A percentile compares a stretch with the other conserved stretches of the same genome.
phyloP scores from a whole-genome alignment of 1,140 invertebrate genomes.

The Sycophaga agraensis region DNA sequence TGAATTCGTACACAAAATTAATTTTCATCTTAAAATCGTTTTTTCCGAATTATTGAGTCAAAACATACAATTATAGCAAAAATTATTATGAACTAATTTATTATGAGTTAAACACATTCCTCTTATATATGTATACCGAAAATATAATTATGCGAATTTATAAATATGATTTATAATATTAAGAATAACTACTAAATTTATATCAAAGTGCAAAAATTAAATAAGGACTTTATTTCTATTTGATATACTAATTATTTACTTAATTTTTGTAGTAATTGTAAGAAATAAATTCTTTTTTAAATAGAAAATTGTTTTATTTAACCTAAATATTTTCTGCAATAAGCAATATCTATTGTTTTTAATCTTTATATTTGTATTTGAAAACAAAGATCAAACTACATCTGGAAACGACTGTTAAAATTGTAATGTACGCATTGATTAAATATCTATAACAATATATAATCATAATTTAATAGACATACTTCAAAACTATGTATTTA shows the following conservation, averaged over 20 bases:
- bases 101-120: background rate
- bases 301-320: too few species aligned
- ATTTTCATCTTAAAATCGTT: background rate
- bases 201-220: background rate
- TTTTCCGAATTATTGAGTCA: background rate
- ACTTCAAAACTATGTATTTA: too few species aligned
- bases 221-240: background rate
- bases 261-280: background rate
- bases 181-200: background rate
- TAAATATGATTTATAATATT: background rate
- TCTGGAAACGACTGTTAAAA: too few species aligned
- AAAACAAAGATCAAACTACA: too few species aligned
- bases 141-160: background rate
- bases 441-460: too few species aligned
- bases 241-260: background rate
- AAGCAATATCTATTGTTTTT: too few species aligned
- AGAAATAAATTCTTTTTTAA: conserved; percentile 13
- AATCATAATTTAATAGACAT: too few species aligned
- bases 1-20: too few species aligned
- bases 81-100: background rate
- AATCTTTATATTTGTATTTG: too few species aligned
- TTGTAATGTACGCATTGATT: too few species aligned
- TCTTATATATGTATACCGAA: background rate
- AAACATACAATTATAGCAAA: background rate
- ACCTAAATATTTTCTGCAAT: too few species aligned